A percentile compares a stretch with the other conserved stretches of the same genome.
Evolutionary conservation across 2,888 invertebrate genomes (phyloP).

Genomic region (Tachystola acroxantha): DNA sequence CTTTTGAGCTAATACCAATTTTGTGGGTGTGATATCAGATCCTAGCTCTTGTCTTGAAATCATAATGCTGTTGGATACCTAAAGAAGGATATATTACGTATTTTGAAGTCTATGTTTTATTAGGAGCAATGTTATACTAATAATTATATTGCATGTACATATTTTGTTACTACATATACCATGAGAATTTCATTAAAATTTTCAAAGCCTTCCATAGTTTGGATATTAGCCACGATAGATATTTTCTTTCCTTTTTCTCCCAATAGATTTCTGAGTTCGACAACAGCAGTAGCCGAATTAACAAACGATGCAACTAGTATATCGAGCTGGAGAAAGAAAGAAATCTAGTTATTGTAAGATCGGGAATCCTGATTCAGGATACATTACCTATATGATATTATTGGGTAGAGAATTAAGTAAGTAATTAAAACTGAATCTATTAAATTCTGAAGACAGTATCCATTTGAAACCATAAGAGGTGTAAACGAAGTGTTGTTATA

Average conservation of each 20-base stretch:
- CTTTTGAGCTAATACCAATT: constrained; percentile 74
- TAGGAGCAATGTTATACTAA: no score
- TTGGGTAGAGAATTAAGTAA: no score
- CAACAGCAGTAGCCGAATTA: constrained; percentile 27
- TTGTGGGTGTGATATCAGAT: constrained; percentile 67
- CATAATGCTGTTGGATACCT: constrained; percentile 81
- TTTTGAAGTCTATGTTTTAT: not conserved
- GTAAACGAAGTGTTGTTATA: no score
- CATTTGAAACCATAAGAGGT: no score
- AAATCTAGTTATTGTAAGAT: no score
- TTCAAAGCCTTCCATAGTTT: constrained; percentile 50
- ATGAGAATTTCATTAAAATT: constrained; percentile 54
- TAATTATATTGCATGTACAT: no score
- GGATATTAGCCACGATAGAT: constrained; percentile 55
- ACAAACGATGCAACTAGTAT: constrained; percentile 56
- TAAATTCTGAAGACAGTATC: no score
- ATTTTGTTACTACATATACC: no score
- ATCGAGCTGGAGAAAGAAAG: constrained; percentile 45
- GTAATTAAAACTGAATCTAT: no score
- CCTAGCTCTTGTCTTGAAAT: constrained; percentile 80
- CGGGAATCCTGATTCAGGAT: no score
- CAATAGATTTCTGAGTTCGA: constrained; percentile 45
- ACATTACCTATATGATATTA: no score
- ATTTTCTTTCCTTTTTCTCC: constrained; percentile 64
- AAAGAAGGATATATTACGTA: constrained; percentile 6